phyloP scores from a whole-genome alignment of 2,797 vertebrate species.

The Austrolebias charrua region DNA sequence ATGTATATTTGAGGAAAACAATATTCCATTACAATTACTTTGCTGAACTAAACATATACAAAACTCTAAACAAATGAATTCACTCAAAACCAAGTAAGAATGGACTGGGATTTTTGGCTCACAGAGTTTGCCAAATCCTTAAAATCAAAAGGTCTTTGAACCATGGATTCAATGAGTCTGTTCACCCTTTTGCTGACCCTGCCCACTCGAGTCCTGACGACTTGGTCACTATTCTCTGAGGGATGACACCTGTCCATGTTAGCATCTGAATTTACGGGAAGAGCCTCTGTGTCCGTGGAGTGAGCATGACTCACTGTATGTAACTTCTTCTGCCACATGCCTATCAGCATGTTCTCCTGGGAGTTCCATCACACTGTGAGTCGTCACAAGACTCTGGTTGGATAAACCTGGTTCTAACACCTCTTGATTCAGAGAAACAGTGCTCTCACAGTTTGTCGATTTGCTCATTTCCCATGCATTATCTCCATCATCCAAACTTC shows the following conservation, averaged over 20 bases:
- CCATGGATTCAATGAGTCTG: too few species aligned
- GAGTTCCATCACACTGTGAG: neutral
- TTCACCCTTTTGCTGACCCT: too few species aligned
- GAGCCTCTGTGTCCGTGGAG: neutral
- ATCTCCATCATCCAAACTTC: neutral
- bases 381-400: too few species aligned
- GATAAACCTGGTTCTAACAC: neutral
- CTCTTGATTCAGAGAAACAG: neutral
- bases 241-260: neutral
- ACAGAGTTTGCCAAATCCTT: too few species aligned
- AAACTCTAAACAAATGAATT: too few species aligned
- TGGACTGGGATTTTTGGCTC: too few species aligned
- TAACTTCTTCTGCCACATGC: neutral
- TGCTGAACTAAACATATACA: too few species aligned
- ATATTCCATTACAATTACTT: too few species aligned
- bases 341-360: neutral
- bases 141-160: too few species aligned
- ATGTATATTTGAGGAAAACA: neutral
- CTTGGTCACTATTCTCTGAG: too few species aligned
- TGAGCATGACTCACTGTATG: neutral
- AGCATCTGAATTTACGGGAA: neutral
- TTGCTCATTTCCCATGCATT: conserved; percentile 2
- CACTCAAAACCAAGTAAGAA: too few species aligned
- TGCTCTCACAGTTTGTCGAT: neutral
- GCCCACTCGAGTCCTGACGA: too few species aligned